Conservation (phyloP, 2,888 invertebrate genomes). For the Lepidochitona cinerea region DNA sequence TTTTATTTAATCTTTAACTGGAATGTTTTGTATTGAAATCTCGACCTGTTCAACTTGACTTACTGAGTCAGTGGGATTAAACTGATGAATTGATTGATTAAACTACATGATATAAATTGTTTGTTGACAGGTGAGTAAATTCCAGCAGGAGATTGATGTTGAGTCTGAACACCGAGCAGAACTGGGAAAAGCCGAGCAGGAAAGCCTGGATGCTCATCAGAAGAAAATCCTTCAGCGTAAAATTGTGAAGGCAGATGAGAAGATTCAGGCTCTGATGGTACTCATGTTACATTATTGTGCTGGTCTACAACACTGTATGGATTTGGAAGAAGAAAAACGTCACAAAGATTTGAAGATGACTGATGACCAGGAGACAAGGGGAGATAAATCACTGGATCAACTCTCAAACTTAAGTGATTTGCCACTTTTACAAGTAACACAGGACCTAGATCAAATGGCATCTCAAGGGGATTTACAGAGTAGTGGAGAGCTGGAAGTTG, state of each 20-base stretch:
- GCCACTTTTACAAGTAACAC: too few relatives aligned
- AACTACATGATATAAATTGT: too few relatives aligned
- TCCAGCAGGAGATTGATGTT: conserved; percentile 82
- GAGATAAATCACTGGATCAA: neutral
- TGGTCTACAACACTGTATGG: conserved; percentile 87
- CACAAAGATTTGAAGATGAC: conserved; percentile 13
- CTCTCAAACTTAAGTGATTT: too few relatives aligned
- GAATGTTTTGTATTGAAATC: too few relatives aligned
- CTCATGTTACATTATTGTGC: conserved; percentile 96
- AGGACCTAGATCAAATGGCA: too few relatives aligned
- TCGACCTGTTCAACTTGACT: too few relatives aligned
- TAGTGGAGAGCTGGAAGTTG: too few relatives aligned
- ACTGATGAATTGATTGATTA: too few relatives aligned
- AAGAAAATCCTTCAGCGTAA: conserved; percentile 55
- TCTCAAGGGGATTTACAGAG: too few relatives aligned
- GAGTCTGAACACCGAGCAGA: conserved; percentile 77
- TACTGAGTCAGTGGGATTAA: too few relatives aligned
- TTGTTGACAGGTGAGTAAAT: conserved; percentile 84
- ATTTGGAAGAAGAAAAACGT: conserved; percentile 67
- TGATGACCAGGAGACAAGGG: neutral
- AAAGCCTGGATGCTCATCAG: conserved; percentile 11
- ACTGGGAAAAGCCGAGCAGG: conserved; percentile 62
- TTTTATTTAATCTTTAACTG: too few relatives aligned
- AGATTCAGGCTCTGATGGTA: conserved; percentile 91
- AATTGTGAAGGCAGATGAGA: conserved; percentile 82